phyloP scores from a whole-genome alignment of 2,113 vertebrate genomes.

The Myiopsitta monachus region DNA sequence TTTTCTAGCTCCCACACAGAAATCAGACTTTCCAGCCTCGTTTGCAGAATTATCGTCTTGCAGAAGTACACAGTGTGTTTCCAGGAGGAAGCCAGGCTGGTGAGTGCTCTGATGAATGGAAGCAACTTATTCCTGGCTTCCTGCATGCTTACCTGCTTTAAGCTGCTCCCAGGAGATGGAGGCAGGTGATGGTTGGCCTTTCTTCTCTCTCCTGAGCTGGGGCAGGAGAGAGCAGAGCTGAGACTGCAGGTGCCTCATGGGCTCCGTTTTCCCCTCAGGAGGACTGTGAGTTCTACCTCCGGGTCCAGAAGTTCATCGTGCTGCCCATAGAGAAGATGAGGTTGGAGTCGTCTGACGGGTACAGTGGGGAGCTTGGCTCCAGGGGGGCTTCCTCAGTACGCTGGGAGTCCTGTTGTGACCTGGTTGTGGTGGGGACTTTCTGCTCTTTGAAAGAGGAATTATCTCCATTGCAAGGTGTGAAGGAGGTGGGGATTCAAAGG shows the following conservation, averaged over 20 bases:
- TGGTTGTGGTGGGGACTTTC: not conserved
- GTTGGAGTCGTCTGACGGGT: slow-evolving; percentile 11
- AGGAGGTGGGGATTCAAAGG: not conserved
- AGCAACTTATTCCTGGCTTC: not conserved
- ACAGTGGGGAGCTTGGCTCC: not conserved
- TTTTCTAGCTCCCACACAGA: slow-evolving; percentile 20
- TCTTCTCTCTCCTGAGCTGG: not conserved
- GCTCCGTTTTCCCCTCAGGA: not conserved
- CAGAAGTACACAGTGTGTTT: slow-evolving; percentile 59
- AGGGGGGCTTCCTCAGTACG: not conserved
- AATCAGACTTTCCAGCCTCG: slow-evolving; percentile 19
- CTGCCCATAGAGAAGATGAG: slow-evolving; percentile 58
- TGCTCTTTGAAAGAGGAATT: not conserved
- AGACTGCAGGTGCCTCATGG: not conserved
- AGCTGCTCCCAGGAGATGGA: not conserved
- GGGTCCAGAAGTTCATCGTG: not conserved
- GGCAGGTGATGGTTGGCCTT: not conserved
- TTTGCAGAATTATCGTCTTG: slow-evolving; percentile 48
- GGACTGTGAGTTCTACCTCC: slow-evolving; percentile 52
- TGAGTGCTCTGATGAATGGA: not conserved
- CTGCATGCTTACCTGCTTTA: not conserved
- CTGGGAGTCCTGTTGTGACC: not conserved
- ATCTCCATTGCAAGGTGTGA: not conserved
- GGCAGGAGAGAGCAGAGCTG: not conserved
- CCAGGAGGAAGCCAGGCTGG: slow-evolving; percentile 18